Conservation (phyloP, 2,888 invertebrate species). For the Exocentrus adspersus region DNA sequence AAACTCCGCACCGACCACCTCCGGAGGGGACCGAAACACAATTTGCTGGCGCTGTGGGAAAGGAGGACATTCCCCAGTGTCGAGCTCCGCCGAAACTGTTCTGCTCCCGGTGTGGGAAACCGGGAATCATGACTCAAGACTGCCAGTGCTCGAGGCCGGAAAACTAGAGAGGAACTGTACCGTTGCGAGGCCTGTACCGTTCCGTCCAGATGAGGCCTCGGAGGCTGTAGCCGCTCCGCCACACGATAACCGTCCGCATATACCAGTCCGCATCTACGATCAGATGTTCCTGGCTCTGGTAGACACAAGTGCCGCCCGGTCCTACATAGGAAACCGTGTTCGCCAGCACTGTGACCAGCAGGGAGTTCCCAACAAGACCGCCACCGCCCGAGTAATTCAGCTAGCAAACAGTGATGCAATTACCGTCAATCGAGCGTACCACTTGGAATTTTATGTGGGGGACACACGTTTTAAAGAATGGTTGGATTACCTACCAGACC, state of each 20-base stretch:
- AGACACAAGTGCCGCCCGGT: neutral
- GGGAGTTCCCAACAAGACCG: neutral
- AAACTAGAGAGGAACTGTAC: conserved; percentile 11
- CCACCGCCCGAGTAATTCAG: too few relatives aligned
- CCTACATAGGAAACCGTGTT: neutral
- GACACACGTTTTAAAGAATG: too few relatives aligned
- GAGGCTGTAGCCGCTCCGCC: neutral
- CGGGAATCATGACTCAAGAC: neutral
- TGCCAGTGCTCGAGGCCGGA: neutral
- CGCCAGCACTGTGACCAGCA: too few relatives aligned
- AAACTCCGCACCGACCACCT: too few relatives aligned
- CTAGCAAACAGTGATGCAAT: too few relatives aligned
- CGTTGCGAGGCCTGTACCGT: too few relatives aligned
- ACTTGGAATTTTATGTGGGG: too few relatives aligned
- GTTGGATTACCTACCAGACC: too few relatives aligned
- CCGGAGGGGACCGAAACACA: neutral
- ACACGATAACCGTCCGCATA: neutral
- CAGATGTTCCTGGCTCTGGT: neutral
- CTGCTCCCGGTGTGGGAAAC: neutral
- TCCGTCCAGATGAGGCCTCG: neutral
- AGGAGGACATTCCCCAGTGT: conserved; percentile 4
- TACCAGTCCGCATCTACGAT: neutral
- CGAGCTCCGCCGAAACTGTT: neutral
- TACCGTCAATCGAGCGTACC: too few relatives aligned
- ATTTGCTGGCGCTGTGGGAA: conserved; percentile 12